These are phyloP conservation scores for Platyura marginata DNA, from an alignment of 1,140 invertebrate genomes.

Conservation along the genomic window DNA sequence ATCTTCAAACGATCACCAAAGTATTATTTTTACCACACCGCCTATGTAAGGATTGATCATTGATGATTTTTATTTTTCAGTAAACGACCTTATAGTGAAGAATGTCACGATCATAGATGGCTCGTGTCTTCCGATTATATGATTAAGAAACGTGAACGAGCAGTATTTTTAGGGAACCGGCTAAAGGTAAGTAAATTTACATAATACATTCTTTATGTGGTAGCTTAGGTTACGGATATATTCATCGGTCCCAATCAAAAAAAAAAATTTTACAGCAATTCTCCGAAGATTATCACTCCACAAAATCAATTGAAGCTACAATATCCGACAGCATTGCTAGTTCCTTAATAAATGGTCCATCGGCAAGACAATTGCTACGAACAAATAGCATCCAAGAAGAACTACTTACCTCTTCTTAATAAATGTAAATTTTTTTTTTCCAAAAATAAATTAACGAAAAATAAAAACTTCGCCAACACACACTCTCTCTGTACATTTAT, in stretches of 20 bases:
- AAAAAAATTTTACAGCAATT: slow-evolving; percentile 34
- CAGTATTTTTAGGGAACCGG: slow-evolving; percentile 64
- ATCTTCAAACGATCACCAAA: slow-evolving; percentile 85
- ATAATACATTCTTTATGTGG: slow-evolving; percentile 3
- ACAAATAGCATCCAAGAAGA: slow-evolving; percentile 70
- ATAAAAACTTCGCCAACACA: too few relatives aligned
- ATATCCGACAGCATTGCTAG: slow-evolving; percentile 31
- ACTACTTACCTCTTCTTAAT: slow-evolving; percentile 38
- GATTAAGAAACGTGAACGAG: slow-evolving; percentile 77
- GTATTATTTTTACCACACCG: too few relatives aligned
- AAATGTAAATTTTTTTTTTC: neutral
- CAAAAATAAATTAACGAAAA: too few relatives aligned
- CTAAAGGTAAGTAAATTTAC: slow-evolving; percentile 39
- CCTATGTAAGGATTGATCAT: too few relatives aligned
- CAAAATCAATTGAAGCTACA: slow-evolving; percentile 35
- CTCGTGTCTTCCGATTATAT: slow-evolving; percentile 78
- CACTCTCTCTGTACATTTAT: too few relatives aligned
- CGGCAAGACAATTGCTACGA: slow-evolving; percentile 38
- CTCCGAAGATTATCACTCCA: slow-evolving; percentile 52
- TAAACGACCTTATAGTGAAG: slow-evolving; percentile 81
- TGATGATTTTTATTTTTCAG: slow-evolving; percentile 40
- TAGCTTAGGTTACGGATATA: neutral
- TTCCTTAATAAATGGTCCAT: slow-evolving; percentile 23
- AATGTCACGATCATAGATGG: slow-evolving; percentile 93
- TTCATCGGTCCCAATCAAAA: neutral